phyloP scores from a whole-genome alignment of 2,797 vertebrate species.

The Anguilla anguilla region DNA sequence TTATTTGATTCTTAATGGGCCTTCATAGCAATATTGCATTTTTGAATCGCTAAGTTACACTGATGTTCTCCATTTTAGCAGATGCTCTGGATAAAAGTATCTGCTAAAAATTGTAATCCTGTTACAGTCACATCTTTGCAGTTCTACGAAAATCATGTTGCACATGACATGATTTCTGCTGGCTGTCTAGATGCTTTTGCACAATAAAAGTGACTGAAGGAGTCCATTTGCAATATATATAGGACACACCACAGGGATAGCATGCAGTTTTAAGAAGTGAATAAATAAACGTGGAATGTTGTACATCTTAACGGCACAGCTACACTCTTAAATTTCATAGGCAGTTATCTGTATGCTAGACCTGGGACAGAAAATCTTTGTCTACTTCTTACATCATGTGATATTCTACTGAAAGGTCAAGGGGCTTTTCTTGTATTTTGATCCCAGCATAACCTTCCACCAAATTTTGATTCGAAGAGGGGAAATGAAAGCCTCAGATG shows the following conservation, averaged over 20 bases:
- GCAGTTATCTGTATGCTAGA: constrained; percentile 33
- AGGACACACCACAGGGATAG: background rate
- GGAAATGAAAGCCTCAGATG: background rate
- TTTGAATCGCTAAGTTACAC: no score
- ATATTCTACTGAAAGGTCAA: constrained; percentile 56
- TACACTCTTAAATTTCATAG: constrained; percentile 43
- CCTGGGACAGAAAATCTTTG: constrained; percentile 59
- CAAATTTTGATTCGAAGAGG: background rate
- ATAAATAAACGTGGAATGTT: background rate
- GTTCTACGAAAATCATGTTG: background rate
- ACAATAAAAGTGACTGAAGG: background rate
- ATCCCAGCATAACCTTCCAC: constrained; percentile 34
- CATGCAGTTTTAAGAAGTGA: background rate
- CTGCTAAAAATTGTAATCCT: background rate
- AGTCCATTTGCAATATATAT: background rate
- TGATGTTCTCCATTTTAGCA: no score
- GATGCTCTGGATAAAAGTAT: no score
- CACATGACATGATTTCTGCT: background rate
- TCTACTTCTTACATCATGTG: constrained; percentile 28
- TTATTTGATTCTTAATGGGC: no score
- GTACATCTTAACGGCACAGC: background rate
- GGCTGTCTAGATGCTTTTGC: background rate
- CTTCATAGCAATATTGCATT: no score
- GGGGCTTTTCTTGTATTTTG: constrained; percentile 46
- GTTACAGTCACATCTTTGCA: background rate